Base-by-base conservation (phyloP, 2,888 invertebrate genomes). In the Caenorhabditis drosophilae region DNA sequence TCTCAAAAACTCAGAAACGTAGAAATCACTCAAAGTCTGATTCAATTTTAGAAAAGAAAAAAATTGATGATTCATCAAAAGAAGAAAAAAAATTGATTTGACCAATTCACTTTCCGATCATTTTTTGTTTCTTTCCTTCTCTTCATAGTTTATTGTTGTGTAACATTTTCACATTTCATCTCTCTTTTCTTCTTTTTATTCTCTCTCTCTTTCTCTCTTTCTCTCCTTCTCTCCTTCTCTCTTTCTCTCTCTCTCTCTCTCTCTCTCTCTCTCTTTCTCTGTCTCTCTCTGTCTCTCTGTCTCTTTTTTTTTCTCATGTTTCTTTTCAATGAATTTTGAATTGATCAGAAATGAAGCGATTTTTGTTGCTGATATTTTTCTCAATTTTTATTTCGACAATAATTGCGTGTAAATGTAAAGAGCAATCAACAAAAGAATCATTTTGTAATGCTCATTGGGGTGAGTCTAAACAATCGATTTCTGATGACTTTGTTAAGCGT, bases 391-490 rank as follows among this genome's bases (percentile, higher is more conserved):
- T 69, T 12, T 47, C 55, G 20, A 44, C 54, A 1, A n/a, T 31
- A 11, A 15, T 51, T 4, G 67, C 61, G 0, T 79, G 79, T 53
- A 77, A 76, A 47, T 79, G 79, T 53, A 70, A 70, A 42, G 51
- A 67, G n/a, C 74, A 74, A 48, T 51, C 69, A 9, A 64, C 73
- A 1, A 48, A 70, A 23, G 76, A 76, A 18, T 67, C 76, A 11
- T 79, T 71, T 59, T 79, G 79, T 55, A 58, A 61, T 16, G 76
- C 78, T 11, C 67, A 78, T 48, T 79, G 79, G 79, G 75, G 77
- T 75, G 22, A 54, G 60, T 66, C 31, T 9, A 31, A 46, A 31
- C 4, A n/a, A 6, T 6, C 3, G 23, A 25, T 31, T 3, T 22
- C 16, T 36, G n/a, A 18, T 15, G 7, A 18, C 23, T 2, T 25